Conservation (phyloP, 2,113 vertebrate genomes). For the Phrynocephalus versicolor region DNA sequence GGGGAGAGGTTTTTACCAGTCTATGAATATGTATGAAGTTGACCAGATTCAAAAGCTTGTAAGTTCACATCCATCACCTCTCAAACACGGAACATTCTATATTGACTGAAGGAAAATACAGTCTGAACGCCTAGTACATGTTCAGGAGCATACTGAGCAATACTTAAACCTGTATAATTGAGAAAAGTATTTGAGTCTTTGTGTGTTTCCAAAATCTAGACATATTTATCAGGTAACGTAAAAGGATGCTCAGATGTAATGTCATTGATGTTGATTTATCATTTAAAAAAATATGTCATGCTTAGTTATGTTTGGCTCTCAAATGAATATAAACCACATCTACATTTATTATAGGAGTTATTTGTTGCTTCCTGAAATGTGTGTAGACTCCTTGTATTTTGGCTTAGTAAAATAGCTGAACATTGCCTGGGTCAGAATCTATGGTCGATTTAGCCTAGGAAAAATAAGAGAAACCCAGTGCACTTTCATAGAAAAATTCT, state of each 20-base stretch:
- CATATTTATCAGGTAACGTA: background rate
- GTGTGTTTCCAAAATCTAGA: background rate
- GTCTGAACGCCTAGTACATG: background rate
- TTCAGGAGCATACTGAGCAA: background rate
- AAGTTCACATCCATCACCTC: background rate
- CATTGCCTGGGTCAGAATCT: background rate
- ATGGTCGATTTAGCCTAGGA: background rate
- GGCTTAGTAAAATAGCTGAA: background rate
- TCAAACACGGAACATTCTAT: constrained; percentile 8
- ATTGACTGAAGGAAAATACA: constrained; percentile 10
- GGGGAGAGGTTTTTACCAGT: background rate
- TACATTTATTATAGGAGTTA: constrained; percentile 46
- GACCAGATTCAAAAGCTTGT: background rate
- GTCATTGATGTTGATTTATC: constrained; percentile 39
- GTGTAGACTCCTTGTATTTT: constrained; percentile 9
- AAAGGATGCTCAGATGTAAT: constrained; percentile 39
- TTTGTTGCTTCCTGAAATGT: constrained; percentile 20
- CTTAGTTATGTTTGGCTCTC: constrained; percentile 43
- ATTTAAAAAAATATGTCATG: constrained; percentile 30
- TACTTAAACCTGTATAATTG: background rate
- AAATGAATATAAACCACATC: constrained; percentile 36
- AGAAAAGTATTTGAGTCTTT: background rate
- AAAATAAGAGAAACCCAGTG: constrained; percentile 10
- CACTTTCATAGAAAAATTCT: background rate
- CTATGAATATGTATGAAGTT: background rate